These are phyloP conservation scores for Uria lomvia DNA, from an alignment of 2,113 vertebrate genomes.

Conservation along the genomic window DNA sequence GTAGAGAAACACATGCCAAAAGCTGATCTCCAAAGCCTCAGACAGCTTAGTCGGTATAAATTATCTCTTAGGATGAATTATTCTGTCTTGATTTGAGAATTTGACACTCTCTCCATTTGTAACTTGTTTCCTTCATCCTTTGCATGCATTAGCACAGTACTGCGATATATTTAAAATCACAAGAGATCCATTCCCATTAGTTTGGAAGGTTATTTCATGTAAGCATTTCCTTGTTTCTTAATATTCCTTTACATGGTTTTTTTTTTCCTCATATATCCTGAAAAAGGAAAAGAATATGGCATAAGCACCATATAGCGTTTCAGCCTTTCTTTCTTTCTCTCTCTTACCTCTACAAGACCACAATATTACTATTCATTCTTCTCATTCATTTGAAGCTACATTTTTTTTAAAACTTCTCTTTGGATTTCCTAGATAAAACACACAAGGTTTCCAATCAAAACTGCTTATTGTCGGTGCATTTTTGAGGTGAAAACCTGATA, in stretches of 20 bases:
- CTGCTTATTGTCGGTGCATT: not conserved
- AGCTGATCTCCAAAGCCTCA: slow-evolving; percentile 34
- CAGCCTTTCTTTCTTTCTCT: not conserved
- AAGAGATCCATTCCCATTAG: slow-evolving; percentile 5
- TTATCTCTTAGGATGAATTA: slow-evolving; percentile 51
- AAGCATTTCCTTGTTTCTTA: not conserved
- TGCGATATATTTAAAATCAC: slow-evolving; percentile 23
- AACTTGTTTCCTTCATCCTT: slow-evolving; percentile 26
- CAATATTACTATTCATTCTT: not conserved
- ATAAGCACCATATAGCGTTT: not conserved
- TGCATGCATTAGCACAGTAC: not conserved
- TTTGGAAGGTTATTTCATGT: not conserved
- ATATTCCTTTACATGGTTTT: not conserved
- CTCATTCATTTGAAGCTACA: not conserved
- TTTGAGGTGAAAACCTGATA: not conserved
- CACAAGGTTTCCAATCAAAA: not conserved
- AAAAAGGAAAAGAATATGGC: not conserved
- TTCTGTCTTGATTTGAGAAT: slow-evolving; percentile 8
- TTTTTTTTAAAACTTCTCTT: not conserved
- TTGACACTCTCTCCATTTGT: slow-evolving; percentile 12
- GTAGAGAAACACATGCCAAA: slow-evolving; percentile 6
- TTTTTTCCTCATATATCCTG: not conserved
- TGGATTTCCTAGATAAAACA: not conserved
- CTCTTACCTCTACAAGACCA: not conserved
- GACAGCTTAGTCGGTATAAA: slow-evolving; percentile 26